phyloP scores from a whole-genome alignment of 2,797 vertebrate species.

The Lithobates sylvaticus region DNA sequence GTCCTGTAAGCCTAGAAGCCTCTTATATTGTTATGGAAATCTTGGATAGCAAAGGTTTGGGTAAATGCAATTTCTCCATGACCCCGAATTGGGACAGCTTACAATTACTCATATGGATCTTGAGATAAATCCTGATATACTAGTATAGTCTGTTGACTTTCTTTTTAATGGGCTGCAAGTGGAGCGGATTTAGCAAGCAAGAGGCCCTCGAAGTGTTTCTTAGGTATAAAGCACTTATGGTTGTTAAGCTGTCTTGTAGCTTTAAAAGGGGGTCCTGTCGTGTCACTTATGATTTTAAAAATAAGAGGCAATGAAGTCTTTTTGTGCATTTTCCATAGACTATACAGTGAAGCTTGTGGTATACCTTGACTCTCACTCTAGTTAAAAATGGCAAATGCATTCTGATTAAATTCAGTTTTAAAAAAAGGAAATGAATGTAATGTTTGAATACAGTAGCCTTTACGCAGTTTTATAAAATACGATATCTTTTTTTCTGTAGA shows the following conservation, averaged over 20 bases:
- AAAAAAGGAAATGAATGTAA: background rate
- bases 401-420: too few relatives aligned
- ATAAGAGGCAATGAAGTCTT: background rate
- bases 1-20: background rate
- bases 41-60: background rate
- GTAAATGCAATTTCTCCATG: background rate
- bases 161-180: slow-evolving; percentile 2
- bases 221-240: slow-evolving; percentile 7
- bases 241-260: background rate
- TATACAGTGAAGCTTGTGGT: background rate
- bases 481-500: too few relatives aligned
- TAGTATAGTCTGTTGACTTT: background rate
- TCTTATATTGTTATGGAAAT: too few relatives aligned
- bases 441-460: background rate
- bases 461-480: too few relatives aligned
- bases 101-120: background rate
- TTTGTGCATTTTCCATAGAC: background rate
- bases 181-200: slow-evolving; percentile 8
- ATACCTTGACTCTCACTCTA: background rate
- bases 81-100: background rate
- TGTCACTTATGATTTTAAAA: background rate
- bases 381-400: background rate
- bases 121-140: background rate
- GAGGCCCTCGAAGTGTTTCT: background rate
- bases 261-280: slow-evolving; percentile 10